Base-by-base conservation (phyloP, 1,140 invertebrate species). In the Anoplolepis gracilipes region DNA sequence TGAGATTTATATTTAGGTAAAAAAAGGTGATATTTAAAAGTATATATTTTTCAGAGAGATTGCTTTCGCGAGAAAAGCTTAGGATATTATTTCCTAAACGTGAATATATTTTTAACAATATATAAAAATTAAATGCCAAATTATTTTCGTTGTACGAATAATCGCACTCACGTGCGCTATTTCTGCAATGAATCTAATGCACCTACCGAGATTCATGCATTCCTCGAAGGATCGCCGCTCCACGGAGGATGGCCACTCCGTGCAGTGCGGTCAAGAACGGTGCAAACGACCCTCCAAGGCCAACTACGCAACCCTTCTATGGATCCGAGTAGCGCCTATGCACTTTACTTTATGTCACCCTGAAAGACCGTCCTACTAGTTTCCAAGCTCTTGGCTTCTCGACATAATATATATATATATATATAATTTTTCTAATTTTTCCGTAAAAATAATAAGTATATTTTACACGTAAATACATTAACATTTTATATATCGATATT, bases 261-360 rank as follows among this genome's bases (percentile, higher is more conserved):
- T 62, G 57, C 62, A 36, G 67, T 61, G 89, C 69, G 86, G 89
- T 84, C 87, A 82, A 87, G 86, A 88, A 85, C 84, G 85, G 91
- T 92, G 92, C 90, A 93, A 94, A 93, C 92, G 91, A 92, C 92
- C 90, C 90, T 91, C 89, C 93, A 94, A 94, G 92, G 92, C 91
- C 91, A 93, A 92, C 88, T 84, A 88, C 89, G 84, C 92, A 93
- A 94, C 93, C 93, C 93, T 94, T 94, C 86, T 88, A 89, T 6
- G 30, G 42, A n/a, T 78, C 22, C n/a, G 55, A 46, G 11, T 49
- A 39, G 46, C 28, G 76, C 33, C 70, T 77, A 64, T 81, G 75
- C 57, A 64, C 64, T 92, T 92, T 91, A 89, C 78, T 84, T 85
- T 73, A 85, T 79, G 87, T 92, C 84, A 89, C 88, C 78, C 88